Conservation (phyloP, 2,113 vertebrate genomes). For the Monarcha castaneiventris region DNA sequence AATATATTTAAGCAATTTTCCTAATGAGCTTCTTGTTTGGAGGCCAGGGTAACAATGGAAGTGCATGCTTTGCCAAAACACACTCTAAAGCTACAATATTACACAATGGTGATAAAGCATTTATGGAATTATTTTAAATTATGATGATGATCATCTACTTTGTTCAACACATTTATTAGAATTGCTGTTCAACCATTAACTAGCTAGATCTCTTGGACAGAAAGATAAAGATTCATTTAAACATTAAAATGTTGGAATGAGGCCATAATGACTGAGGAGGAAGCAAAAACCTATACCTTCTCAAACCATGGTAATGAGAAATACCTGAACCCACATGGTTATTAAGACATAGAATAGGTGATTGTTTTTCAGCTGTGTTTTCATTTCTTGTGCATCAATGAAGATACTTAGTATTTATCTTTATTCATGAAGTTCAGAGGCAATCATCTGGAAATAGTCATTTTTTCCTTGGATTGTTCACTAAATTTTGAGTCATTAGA, state of each 20-base stretch:
- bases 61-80: neutral
- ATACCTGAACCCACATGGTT: neutral
- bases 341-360: neutral
- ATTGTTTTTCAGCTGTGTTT: neutral
- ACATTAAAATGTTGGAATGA: slow-evolving; percentile 6
- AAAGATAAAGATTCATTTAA: slow-evolving; percentile 36
- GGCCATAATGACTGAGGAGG: neutral
- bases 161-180: slow-evolving; percentile 27
- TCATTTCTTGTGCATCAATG: neutral
- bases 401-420: neutral
- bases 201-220: neutral
- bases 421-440: neutral
- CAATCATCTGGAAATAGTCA: neutral
- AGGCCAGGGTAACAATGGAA: neutral
- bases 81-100: neutral
- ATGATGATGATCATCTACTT: neutral
- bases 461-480: slow-evolving; percentile 8
- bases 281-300: neutral
- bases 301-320: neutral
- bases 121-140: slow-evolving; percentile 28
- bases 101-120: slow-evolving; percentile 9
- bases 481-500: neutral
- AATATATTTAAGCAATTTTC: slow-evolving; percentile 2
- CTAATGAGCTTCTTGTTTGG: neutral
- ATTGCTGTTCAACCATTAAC: slow-evolving; percentile 12